Conservation (phyloP, 2,113 vertebrate genomes). For the Lampris incognitus region DNA sequence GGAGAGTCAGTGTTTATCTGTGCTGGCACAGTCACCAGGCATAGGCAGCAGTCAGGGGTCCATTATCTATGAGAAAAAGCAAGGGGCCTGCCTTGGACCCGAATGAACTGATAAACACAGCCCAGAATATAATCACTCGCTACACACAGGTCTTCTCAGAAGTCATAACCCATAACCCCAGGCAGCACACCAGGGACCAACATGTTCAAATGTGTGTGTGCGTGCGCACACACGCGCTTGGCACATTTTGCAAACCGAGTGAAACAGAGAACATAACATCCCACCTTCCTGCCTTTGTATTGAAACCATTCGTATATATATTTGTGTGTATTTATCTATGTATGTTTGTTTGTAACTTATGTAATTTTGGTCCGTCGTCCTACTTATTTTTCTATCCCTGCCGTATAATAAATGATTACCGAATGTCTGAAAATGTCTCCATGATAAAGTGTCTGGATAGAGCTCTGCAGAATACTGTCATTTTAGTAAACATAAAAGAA, state of each 20-base stretch:
- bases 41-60: slow-evolving; percentile 58
- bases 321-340: neutral
- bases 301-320: neutral
- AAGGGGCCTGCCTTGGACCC: slow-evolving; percentile 64
- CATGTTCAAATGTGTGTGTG: slow-evolving; percentile 16
- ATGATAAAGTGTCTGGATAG: neutral
- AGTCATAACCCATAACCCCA: slow-evolving; percentile 39
- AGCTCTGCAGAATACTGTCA: neutral
- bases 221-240: neutral
- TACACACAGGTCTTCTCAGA: slow-evolving; percentile 76
- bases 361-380: neutral
- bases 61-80: slow-evolving; percentile 70
- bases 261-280: too few relatives aligned
- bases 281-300: too few relatives aligned
- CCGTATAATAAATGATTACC: too few relatives aligned
- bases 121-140: slow-evolving; percentile 74
- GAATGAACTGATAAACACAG: slow-evolving; percentile 74
- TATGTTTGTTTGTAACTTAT: neutral
- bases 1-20: slow-evolving; percentile 71
- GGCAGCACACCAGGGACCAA: slow-evolving; percentile 16
- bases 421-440: too few relatives aligned
- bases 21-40: slow-evolving; percentile 48
- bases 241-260: too few relatives aligned
- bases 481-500: too few relatives aligned
- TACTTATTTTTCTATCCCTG: neutral